Base-by-base conservation (phyloP, 2,797 vertebrate species). In the Sebastes iracundus region DNA sequence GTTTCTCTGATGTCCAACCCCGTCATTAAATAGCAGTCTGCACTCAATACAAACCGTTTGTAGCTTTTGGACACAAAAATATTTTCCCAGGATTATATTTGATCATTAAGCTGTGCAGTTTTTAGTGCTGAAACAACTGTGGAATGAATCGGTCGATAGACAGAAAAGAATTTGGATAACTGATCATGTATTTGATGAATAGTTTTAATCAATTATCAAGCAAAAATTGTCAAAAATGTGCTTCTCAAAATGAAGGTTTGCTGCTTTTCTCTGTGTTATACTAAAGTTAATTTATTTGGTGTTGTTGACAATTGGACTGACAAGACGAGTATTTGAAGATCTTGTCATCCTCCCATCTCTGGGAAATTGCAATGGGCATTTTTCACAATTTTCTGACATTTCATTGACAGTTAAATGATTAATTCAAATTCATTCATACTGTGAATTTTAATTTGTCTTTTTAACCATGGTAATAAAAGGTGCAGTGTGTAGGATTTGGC, bases 1-100 rank as follows among this genome's bases (percentile, higher is more conserved):
- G 33, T 76, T 81, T 71, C 64, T 84, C 69, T 85, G 49, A 83
- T 76, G 77, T 81, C 82, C 49, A 83, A 27, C 62, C 12, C 10
- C 14, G 33, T 28, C 55, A 80, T 77, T 79, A 68, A 78, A 56
- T 25, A 73, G 62, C 71, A 60, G 28, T 6, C 4, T n/a, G 38
- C 4, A 3, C 73, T 81, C 35, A 55, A 1, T 14, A 56, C 55
- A 55, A 6, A 6, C 18, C 53, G 12, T 20, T 8, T 59, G 30
- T 3, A 68, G 32, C 42, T 63, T 53, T 78, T 72, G 49, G 42
- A 52, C 8, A 30, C 56, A 60, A 7, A 30, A 2, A 9, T 35
- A 58, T 16, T 46, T 68, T 35, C 11, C 20, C 11, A 46, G 42
- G 22, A 18, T 65, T 42, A 35, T 27, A 38, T 55, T 59, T 68